Evolutionary conservation across 2,113 vertebrate genomes (phyloP).

Genomic region (Lonchura striata): DNA sequence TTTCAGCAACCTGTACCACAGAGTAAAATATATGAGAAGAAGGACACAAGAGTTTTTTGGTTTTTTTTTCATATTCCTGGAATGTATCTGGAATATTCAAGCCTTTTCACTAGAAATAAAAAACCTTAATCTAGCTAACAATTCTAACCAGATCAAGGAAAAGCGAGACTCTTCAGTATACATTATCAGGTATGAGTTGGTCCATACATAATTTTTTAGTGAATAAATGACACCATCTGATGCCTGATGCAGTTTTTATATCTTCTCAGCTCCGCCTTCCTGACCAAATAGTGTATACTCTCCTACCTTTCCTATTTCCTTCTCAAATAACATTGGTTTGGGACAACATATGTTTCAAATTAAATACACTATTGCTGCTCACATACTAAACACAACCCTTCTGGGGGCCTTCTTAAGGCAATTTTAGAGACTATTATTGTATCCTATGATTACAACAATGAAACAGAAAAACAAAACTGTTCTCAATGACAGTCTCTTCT

Average conservation of each 20-base stretch:
- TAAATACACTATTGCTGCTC: neutral
- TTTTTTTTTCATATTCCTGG: neutral
- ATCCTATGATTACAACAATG: neutral
- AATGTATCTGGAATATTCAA: neutral
- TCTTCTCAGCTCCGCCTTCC: neutral
- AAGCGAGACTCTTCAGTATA: neutral
- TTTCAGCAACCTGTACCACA: conserved; percentile 89
- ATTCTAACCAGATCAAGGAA: neutral
- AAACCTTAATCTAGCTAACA: neutral
- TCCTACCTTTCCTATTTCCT: neutral
- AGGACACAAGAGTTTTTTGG: neutral
- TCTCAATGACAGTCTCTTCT: neutral
- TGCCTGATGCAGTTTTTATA: neutral
- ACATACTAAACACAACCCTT: neutral
- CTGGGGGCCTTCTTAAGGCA: neutral
- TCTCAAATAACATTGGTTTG: neutral
- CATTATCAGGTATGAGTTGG: neutral
- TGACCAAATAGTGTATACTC: neutral
- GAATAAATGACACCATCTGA: neutral
- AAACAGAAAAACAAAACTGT: neutral
- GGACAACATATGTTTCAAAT: neutral
- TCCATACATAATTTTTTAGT: neutral
- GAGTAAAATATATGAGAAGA: neutral
- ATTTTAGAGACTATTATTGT: neutral
- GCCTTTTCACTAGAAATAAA: neutral